phyloP scores from a whole-genome alignment of 1,140 invertebrate species.

The Ylistrum balloti region DNA sequence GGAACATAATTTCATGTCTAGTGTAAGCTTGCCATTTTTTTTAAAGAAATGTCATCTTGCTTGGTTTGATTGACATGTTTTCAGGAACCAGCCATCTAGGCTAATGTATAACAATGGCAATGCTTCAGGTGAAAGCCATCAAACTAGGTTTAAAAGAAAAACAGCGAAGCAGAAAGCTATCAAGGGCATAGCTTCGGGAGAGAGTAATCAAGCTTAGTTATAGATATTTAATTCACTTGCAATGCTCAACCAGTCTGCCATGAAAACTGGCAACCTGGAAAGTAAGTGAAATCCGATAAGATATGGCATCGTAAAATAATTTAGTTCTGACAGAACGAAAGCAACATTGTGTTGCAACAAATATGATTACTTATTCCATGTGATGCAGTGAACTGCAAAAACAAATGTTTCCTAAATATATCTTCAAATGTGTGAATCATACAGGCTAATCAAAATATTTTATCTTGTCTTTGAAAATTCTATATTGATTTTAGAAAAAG shows the following conservation, averaged over 20 bases:
- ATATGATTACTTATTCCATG: background rate
- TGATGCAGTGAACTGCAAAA: background rate
- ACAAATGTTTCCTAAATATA: background rate
- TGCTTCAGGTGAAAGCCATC: background rate
- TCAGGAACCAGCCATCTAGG: too few relatives aligned
- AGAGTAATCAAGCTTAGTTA: background rate
- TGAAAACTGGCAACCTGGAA: background rate
- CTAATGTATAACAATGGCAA: too few relatives aligned
- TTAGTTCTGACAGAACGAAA: background rate
- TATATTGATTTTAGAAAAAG: background rate
- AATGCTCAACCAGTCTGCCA: background rate
- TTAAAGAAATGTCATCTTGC: too few relatives aligned
- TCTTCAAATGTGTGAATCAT: background rate
- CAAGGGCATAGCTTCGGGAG: background rate
- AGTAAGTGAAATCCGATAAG: background rate
- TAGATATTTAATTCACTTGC: background rate
- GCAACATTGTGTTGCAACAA: background rate
- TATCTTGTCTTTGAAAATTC: background rate
- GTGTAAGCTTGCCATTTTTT: too few relatives aligned
- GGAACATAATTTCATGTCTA: too few relatives aligned
- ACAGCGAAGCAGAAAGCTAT: background rate
- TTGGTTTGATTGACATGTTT: background rate
- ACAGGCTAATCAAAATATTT: background rate
- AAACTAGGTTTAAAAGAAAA: background rate
- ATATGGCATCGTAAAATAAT: background rate